Evolutionary conservation across 2,113 vertebrate genomes (phyloP), one percentile per base, ranked within the genome.

Genomic region (Phrynosoma platyrhinos): DNA sequence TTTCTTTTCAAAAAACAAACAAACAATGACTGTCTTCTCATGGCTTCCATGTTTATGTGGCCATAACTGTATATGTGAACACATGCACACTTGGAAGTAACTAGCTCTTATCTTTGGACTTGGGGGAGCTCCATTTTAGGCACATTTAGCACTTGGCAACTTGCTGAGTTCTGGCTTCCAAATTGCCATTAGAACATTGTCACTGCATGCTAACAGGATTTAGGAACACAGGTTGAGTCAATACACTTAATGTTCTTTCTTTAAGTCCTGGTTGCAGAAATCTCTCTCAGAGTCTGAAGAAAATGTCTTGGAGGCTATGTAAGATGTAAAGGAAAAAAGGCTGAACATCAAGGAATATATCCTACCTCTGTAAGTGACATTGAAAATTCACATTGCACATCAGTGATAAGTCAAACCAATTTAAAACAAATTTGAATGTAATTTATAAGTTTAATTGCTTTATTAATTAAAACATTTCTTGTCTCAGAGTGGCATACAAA

Each of bases 1-100:
- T 93, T 95, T 93, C 93, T 90, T 93, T 71, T 93, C 81, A 90
- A 1, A 92, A 92, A 92, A 93, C 93, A 92, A 94, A 93, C 90
- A 36, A 36, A 36, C 36, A 36, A 36, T 36, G 89, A 89, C 81
- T 93, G 94, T 93, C 80, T 76, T 14, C 92, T 82, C 86, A 75
- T 83, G 79, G 92, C 89, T 90, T 91, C 89, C 30, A 55, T 93
- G 93, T 96, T 95, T 95, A 83, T 93, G 94, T 94, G 90, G 89
- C 88, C 89, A 88, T 83, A 80, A 62, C 30, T 62, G 78, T 0
- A 86, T 13, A 36, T 23, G 78, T 76, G 52, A 83, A 16, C 75
- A 0, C 4, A 23, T 16, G 9, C n/a, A 82, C 92, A 93, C 94
- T 92, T 91, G 91, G 25, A 2, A 84, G 85, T 89, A 93, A 94